Evolutionary conservation across 2,113 vertebrate genomes (phyloP).

Genomic region (Xiphophorus maculatus): DNA sequence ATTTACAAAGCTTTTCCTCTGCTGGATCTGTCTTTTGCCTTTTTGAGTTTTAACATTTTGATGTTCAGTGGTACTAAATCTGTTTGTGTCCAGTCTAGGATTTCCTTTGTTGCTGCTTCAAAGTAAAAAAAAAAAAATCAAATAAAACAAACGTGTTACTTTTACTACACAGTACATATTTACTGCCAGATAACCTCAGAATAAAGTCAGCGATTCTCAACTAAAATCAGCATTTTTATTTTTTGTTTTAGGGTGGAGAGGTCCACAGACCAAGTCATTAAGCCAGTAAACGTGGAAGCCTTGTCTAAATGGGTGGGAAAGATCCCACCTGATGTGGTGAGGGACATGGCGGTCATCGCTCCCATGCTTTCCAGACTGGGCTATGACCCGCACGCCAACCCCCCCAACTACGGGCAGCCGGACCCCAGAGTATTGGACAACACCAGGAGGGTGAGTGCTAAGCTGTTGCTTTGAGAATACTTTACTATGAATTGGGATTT

Average conservation of each 20-base stretch:
- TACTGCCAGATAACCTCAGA: neutral
- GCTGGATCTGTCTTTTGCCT: too few species aligned
- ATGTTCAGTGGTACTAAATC: too few species aligned
- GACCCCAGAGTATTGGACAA: slow-evolving; percentile 95
- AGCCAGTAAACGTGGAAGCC: slow-evolving; percentile 94
- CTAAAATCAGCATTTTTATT: neutral
- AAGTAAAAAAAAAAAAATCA: too few species aligned
- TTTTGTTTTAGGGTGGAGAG: slow-evolving; percentile 87
- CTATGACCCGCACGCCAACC: slow-evolving; percentile 94
- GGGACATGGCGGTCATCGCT: slow-evolving; percentile 92
- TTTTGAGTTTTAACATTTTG: too few species aligned
- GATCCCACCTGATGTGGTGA: slow-evolving; percentile 91
- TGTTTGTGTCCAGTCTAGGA: too few species aligned
- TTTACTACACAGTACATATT: too few species aligned
- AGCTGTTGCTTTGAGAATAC: neutral
- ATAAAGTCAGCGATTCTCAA: slow-evolving; percentile 17
- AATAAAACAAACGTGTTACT: too few species aligned
- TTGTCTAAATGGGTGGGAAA: slow-evolving; percentile 98
- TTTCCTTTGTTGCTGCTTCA: too few species aligned
- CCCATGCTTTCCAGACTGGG: slow-evolving; percentile 95
- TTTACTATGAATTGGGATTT: neutral
- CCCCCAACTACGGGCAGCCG: slow-evolving; percentile 93
- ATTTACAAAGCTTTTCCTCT: too few species aligned
- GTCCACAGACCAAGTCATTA: slow-evolving; percentile 97
- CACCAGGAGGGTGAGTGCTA: slow-evolving; percentile 89